phyloP scores from a whole-genome alignment of 2,113 vertebrate species.

The Ciconia stormi region DNA sequence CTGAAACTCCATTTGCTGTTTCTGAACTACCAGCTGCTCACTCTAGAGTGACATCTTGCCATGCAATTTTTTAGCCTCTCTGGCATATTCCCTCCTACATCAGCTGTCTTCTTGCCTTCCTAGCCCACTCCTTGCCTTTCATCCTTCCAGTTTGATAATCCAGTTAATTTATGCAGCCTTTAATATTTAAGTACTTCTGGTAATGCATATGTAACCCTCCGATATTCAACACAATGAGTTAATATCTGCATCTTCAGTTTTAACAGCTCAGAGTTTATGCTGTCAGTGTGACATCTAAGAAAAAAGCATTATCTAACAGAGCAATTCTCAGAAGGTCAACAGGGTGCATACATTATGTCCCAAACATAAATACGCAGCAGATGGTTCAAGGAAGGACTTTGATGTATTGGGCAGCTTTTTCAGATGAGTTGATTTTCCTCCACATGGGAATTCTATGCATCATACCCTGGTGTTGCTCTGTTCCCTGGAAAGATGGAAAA shows the following conservation, averaged over 20 bases:
- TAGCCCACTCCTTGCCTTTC: neutral
- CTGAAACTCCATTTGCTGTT: neutral
- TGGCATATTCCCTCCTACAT: neutral
- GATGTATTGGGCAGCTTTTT: neutral
- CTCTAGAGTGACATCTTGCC: neutral
- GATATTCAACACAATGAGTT: neutral
- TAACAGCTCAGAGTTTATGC: neutral
- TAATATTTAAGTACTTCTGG: neutral
- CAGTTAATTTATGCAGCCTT: neutral
- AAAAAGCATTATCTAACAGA: neutral
- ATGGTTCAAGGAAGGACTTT: neutral
- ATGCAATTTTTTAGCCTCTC: neutral
- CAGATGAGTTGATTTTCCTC: neutral
- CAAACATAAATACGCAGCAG: neutral
- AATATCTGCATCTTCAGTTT: neutral
- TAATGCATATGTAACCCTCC: neutral
- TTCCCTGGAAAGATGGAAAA: conserved; percentile 26
- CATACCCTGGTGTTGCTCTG: neutral
- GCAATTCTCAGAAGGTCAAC: neutral
- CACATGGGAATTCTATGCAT: neutral
- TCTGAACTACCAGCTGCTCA: neutral
- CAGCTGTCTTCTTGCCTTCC: neutral
- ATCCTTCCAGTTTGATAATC: neutral
- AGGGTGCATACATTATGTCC: neutral
- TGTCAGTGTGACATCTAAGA: neutral